Evolutionary conservation across 64 coral and sea anemone genomes (phyloP).

Genomic region (Porites australiensis): DNA sequence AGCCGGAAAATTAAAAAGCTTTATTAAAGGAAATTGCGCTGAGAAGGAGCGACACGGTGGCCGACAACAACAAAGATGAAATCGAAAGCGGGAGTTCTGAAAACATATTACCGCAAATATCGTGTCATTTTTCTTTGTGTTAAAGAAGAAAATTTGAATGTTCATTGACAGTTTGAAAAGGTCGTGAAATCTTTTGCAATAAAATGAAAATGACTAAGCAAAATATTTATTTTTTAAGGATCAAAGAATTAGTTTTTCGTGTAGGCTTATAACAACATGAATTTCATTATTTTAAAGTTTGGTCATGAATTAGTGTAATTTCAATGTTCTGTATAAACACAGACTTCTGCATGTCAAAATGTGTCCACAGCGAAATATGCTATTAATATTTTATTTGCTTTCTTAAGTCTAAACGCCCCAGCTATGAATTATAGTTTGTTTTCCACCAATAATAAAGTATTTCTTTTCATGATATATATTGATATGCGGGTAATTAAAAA

Average conservation of each 20-base stretch:
- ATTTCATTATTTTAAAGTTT: not conserved
- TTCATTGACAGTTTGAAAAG: not conserved
- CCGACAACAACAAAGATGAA: not conserved
- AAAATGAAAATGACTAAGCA: not conserved
- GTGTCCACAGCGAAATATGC: not conserved
- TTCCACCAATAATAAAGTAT: slow-evolving; percentile 1
- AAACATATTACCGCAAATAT: slow-evolving; percentile 2
- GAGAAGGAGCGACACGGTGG: not conserved
- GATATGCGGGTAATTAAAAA: not conserved
- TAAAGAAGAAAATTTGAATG: not conserved
- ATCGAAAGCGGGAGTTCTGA: not conserved
- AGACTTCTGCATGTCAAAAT: not conserved
- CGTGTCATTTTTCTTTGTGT: not conserved
- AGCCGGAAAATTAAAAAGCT: not conserved
- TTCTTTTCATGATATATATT: not conserved
- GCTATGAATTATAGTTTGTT: not conserved
- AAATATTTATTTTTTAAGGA: not conserved
- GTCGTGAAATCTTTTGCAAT: not conserved
- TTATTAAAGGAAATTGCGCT: not conserved
- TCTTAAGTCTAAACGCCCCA: not conserved
- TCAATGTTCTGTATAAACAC: not conserved
- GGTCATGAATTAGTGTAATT: not conserved
- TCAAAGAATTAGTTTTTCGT: not conserved
- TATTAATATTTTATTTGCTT: slow-evolving; percentile 30
- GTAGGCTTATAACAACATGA: not conserved